Percentiles rank a stretch among this genome's conserved stretches.
These are phyloP conservation scores for Menura novaehollandiae DNA, from an alignment of 2,113 vertebrate species.

Conservation along the genomic window DNA sequence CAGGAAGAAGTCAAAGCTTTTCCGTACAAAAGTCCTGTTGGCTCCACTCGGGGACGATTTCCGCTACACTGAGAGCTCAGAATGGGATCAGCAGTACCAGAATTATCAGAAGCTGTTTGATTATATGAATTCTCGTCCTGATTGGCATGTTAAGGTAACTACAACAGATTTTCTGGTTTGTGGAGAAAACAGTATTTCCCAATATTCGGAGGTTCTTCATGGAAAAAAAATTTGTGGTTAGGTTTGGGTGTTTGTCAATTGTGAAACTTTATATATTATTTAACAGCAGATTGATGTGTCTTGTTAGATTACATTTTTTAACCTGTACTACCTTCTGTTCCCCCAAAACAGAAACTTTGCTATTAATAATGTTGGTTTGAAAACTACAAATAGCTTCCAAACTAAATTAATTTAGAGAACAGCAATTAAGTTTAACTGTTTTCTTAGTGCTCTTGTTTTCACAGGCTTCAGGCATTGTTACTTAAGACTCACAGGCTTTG, in stretches of 20 bases:
- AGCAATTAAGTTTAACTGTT: neutral
- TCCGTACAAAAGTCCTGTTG: slow-evolving; percentile 83
- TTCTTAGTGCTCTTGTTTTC: neutral
- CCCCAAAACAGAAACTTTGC: neutral
- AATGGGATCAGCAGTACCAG: slow-evolving; percentile 90
- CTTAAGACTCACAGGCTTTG: neutral
- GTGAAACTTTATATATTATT: neutral
- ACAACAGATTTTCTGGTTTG: neutral
- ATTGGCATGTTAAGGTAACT: slow-evolving; percentile 86
- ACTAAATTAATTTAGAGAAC: neutral
- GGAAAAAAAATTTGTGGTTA: neutral
- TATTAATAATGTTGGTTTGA: neutral
- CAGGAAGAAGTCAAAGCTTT: slow-evolving; percentile 93
- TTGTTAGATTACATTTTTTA: neutral
- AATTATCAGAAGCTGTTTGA: slow-evolving; percentile 93
- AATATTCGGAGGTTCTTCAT: neutral
- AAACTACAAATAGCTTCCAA: neutral
- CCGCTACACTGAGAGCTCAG: slow-evolving; percentile 82
- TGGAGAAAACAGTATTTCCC: neutral
- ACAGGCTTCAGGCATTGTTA: neutral
- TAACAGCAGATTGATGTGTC: neutral
- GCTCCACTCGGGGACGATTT: slow-evolving; percentile 91
- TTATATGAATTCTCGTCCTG: slow-evolving; percentile 85
- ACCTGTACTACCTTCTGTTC: neutral
- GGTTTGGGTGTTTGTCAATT: neutral